Percentiles rank a stretch among this genome's conserved stretches.
These are phyloP conservation scores for Poecilia wingei DNA, from an alignment of 2,797 vertebrate species.

Conservation along the genomic window DNA sequence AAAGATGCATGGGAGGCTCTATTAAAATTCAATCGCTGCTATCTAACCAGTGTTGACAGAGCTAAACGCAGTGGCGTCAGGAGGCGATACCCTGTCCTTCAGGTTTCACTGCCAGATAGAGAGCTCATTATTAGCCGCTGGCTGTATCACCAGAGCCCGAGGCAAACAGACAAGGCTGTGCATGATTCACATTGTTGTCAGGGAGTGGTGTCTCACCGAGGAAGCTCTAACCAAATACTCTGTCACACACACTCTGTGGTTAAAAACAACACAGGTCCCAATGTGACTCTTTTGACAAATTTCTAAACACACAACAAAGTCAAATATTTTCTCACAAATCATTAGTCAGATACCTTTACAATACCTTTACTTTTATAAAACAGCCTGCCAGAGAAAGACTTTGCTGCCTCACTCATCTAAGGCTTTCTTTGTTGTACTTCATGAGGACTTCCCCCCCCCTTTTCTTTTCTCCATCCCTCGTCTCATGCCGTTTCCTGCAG, in stretches of 20 bases:
- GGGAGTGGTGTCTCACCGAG: conserved; percentile 65
- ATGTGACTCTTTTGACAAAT: conserved; percentile 21
- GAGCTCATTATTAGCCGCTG: conserved; percentile 64
- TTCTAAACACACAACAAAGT: conserved; percentile 16
- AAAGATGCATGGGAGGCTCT: conserved; percentile 31
- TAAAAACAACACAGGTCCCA: conserved; percentile 39
- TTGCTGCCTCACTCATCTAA: conserved; percentile 70
- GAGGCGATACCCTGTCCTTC: conserved; percentile 66
- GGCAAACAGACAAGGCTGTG: conserved; percentile 69
- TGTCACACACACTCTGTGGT: conserved; percentile 37
- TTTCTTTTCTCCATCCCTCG: conserved; percentile 54
- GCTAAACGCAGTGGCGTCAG: conserved; percentile 57
- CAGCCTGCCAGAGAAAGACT: conserved; percentile 37
- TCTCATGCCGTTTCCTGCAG: conserved; percentile 61
- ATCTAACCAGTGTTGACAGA: conserved; percentile 64
- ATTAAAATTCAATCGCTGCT: conserved; percentile 43
- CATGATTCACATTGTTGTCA: conserved; percentile 71
- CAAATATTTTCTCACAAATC: conserved; percentile 20
- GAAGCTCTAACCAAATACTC: conserved; percentile 39
- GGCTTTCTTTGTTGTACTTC: conserved; percentile 77
- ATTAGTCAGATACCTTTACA: conserved; percentile 18
- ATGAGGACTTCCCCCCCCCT: conserved; percentile 46
- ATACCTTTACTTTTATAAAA: conserved; percentile 48
- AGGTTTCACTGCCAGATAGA: conserved; percentile 67
- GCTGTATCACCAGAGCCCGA: conserved; percentile 46